These are phyloP conservation scores for Poeciliopsis retropinna DNA, from an alignment of 2,113 vertebrate genomes.

Conservation along the genomic window DNA sequence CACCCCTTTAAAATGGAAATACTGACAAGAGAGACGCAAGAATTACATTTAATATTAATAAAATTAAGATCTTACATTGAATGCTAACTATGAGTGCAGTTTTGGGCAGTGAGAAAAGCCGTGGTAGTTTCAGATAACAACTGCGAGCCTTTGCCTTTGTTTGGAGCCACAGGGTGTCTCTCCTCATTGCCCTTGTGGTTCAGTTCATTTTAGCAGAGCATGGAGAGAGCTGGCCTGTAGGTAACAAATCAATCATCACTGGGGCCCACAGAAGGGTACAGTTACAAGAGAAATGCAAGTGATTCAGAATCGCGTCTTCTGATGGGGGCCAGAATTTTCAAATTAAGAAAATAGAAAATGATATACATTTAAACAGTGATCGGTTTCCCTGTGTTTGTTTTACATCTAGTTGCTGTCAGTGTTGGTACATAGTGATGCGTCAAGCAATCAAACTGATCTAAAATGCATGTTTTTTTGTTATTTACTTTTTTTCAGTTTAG, in stretches of 20 bases:
- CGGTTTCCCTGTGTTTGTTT: neutral
- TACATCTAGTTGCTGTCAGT: neutral
- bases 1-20: neutral
- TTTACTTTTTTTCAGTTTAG: neutral
- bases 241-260: slow-evolving; percentile 64
- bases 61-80: neutral
- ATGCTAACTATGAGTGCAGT: slow-evolving; percentile 6
- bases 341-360: slow-evolving; percentile 13
- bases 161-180: slow-evolving; percentile 59
- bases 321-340: slow-evolving; percentile 34
- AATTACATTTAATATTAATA: neutral
- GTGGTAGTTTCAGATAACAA: slow-evolving; percentile 67
- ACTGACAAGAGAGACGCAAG: neutral
- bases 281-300: slow-evolving; percentile 29
- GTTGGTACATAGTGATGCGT: neutral
- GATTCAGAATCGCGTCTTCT: slow-evolving; percentile 37
- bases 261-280: slow-evolving; percentile 42
- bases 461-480: neutral
- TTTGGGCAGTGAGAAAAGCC: slow-evolving; percentile 46
- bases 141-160: slow-evolving; percentile 63
- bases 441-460: neutral
- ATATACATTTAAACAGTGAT: neutral
- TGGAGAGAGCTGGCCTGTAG: slow-evolving; percentile 58
- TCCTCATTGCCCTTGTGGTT: slow-evolving; percentile 71
- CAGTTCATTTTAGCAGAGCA: slow-evolving; percentile 48